Base-by-base conservation (phyloP, 1,140 invertebrate genomes). In the Drosophila sulfurigaster region DNA sequence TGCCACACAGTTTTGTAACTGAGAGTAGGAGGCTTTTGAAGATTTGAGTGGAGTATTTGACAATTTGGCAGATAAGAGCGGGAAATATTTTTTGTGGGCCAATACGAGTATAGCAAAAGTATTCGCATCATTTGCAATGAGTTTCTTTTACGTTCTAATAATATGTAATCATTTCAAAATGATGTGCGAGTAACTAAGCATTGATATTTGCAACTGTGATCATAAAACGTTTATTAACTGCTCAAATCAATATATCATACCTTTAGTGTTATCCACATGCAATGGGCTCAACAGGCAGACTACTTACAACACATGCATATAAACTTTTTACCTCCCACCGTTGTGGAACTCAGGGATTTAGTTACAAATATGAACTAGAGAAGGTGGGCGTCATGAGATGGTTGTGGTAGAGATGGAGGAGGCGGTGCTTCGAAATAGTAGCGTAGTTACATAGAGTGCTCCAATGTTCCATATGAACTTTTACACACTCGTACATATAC, bases 181-280 rank as follows among this genome's bases (percentile, higher is more conserved):
- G 20, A 25, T 49, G 10, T 15, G 25, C 2, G 6, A 38, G 74
- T 16, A 5, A 10, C 4, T 28, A 28, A 28, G 20, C 16, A 3
- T 30, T 5, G 69, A 75, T 81, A 75, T 83, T 59, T 83, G 74
- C 79, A 83, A 80, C 78, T 91, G 80, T 79, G 90, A 82, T 78
- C 70, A 81, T 82, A 78, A 90, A 91, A 82, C 75, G 75, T 85
- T 85, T 88, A 91, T 91, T 85, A 88, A 88, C 78, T 83, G 80
- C 75, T 89, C 86, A 91, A 78, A 85, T 91, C 78, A 87, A 91
- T 91, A 91, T 91, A 88, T 91, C 90, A 90, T 88, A 69, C 68
- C 75, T 80, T 83, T 80, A 75, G 85, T 85, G 79, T 81, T 83
- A 81, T 83, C 32, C 57, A 49, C 20, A 74, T 51, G 16, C 41